Conservation (phyloP, 2,888 invertebrate species). For the Hypsopygia costalis region DNA sequence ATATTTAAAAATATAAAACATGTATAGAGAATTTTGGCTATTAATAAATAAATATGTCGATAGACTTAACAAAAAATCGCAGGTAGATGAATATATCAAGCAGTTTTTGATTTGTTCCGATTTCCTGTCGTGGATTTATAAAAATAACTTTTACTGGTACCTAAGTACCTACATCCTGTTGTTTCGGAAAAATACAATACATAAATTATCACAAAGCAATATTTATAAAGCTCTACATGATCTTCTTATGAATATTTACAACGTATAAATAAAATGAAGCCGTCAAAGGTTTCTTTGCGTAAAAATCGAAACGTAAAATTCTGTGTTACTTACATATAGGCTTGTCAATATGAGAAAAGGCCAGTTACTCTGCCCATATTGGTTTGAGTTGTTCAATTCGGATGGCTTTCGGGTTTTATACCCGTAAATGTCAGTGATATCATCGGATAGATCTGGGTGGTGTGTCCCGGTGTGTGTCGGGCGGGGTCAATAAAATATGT, state of each 20-base stretch:
- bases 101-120: too few relatives aligned
- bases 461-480: constrained; percentile 27
- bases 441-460: constrained; percentile 35
- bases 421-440: constrained; percentile 21
- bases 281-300: background rate
- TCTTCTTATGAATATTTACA: background rate
- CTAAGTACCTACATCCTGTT: too few relatives aligned
- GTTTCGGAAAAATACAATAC: background rate
- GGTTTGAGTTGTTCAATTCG: background rate
- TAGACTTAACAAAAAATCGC: too few relatives aligned
- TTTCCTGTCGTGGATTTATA: too few relatives aligned
- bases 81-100: too few relatives aligned
- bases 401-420: background rate
- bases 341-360: constrained; percentile 4
- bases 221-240: background rate
- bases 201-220: background rate
- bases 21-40: too few relatives aligned
- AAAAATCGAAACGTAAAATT: constrained; percentile 1
- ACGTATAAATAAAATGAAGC: constrained; percentile 6
- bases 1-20: too few relatives aligned
- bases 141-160: too few relatives aligned
- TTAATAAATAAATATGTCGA: too few relatives aligned
- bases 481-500: constrained; percentile 76
- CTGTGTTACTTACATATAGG: background rate
- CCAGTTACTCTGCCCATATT: constrained; percentile 3